These are phyloP conservation scores for Lasiurus borealis DNA, from an alignment of 2,113 vertebrate genomes.

Conservation along the genomic window DNA sequence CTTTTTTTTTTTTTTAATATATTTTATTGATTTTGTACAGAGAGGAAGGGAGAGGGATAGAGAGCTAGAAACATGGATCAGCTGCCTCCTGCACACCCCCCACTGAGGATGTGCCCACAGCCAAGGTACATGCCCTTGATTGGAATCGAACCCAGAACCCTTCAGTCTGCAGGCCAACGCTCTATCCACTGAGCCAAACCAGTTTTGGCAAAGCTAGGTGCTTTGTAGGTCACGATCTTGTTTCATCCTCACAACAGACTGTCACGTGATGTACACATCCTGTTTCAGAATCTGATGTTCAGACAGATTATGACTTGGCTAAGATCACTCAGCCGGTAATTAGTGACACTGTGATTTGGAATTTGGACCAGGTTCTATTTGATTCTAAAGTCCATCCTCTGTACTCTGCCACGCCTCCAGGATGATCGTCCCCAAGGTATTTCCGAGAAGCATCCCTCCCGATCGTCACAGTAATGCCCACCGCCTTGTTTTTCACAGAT, in stretches of 20 bases:
- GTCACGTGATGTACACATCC: neutral
- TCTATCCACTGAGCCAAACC: no score
- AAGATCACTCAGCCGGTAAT: neutral
- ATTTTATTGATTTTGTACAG: no score
- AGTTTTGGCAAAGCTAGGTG: neutral
- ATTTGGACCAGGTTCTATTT: neutral
- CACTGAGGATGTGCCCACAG: no score
- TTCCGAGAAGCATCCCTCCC: neutral
- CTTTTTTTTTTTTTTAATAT: no score
- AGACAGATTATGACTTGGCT: neutral
- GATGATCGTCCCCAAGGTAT: neutral
- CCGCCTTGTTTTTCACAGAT: constrained; percentile 87
- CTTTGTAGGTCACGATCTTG: fast-evolving
- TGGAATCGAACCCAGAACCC: no score
- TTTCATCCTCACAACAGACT: neutral
- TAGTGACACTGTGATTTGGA: neutral
- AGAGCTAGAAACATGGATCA: no score
- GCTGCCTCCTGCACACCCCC: no score
- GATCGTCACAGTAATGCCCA: neutral
- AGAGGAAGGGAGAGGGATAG: no score
- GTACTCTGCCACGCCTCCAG: neutral
- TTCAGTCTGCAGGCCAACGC: no score
- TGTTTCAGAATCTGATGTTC: neutral
- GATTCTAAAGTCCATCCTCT: neutral
- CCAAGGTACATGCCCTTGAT: no score